Evolutionary conservation across 1,140 invertebrate species (phyloP).

Genomic region (Ostrea edulis): DNA sequence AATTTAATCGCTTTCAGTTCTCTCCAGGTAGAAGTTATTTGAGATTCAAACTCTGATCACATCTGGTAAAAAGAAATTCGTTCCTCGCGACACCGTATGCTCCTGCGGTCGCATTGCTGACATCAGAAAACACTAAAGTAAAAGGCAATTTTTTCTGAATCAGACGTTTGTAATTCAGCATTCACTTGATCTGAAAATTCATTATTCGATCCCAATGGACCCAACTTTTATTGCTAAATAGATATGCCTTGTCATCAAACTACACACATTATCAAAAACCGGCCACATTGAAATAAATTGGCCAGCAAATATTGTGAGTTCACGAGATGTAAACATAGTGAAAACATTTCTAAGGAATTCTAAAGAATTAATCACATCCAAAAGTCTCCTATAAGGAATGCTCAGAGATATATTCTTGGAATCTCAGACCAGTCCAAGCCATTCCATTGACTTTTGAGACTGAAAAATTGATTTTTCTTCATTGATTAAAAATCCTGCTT

Average conservation of each 20-base stretch:
- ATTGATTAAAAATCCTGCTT: conserved; percentile 44
- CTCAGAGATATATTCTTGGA: conserved; percentile 14
- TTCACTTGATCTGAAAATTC: too few species aligned
- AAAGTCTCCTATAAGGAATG: conserved; percentile 20
- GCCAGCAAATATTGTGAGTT: neutral
- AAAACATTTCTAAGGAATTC: neutral
- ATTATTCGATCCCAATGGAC: too few species aligned
- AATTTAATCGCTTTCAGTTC: too few species aligned
- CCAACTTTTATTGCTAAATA: too few species aligned
- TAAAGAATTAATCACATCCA: neutral
- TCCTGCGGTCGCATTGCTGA: neutral
- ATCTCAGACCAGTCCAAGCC: conserved; percentile 42
- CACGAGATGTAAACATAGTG: neutral
- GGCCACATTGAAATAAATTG: too few species aligned
- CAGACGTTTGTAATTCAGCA: neutral
- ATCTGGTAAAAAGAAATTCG: conserved; percentile 32
- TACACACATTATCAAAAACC: neutral
- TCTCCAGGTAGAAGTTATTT: too few species aligned
- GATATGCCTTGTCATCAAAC: too few species aligned
- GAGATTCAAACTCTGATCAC: neutral
- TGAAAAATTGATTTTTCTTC: conserved; percentile 38
- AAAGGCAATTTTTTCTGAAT: neutral
- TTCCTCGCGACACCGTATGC: neutral
- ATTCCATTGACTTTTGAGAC: neutral
- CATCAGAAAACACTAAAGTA: neutral